phyloP scores from a whole-genome alignment of 2,888 invertebrate species.

The Ichneumon xanthorius region DNA sequence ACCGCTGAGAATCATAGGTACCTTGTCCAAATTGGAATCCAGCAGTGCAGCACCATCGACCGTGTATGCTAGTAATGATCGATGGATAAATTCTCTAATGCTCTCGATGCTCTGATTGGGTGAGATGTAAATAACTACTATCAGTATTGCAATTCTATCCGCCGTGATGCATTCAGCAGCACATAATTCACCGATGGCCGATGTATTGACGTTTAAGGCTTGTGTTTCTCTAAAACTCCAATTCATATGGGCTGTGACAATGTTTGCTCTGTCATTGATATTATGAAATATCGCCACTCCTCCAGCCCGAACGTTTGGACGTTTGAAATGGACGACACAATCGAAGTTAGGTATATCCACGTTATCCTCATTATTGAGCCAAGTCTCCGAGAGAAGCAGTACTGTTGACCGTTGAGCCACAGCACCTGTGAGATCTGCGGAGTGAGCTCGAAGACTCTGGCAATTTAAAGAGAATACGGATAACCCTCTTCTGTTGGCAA shows the following conservation, averaged over 20 bases:
- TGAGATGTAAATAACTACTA: slow-evolving; percentile 45
- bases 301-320: slow-evolving; percentile 36
- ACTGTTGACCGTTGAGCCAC: too few relatives aligned
- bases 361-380: too few relatives aligned
- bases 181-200: slow-evolving; percentile 55
- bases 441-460: too few relatives aligned
- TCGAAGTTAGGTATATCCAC: too few relatives aligned
- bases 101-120: background rate
- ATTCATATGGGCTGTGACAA: slow-evolving; percentile 47
- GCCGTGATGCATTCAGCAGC: slow-evolving; percentile 37
- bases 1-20: too few relatives aligned
- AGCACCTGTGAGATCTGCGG: too few relatives aligned
- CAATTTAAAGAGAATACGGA: too few relatives aligned
- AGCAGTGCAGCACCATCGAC: background rate
- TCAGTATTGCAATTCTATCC: slow-evolving; percentile 45
- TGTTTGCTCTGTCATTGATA: slow-evolving; percentile 11
- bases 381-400: too few relatives aligned
- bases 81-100: background rate
- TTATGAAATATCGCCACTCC: slow-evolving; percentile 47
- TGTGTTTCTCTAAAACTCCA: background rate
- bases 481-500: too few relatives aligned
- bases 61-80: background rate
- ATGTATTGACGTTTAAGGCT: background rate
- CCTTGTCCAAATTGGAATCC: background rate
- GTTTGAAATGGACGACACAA: slow-evolving; percentile 1